phyloP scores from a whole-genome alignment of 1,140 invertebrate species.

The Lepidurus packardi region DNA sequence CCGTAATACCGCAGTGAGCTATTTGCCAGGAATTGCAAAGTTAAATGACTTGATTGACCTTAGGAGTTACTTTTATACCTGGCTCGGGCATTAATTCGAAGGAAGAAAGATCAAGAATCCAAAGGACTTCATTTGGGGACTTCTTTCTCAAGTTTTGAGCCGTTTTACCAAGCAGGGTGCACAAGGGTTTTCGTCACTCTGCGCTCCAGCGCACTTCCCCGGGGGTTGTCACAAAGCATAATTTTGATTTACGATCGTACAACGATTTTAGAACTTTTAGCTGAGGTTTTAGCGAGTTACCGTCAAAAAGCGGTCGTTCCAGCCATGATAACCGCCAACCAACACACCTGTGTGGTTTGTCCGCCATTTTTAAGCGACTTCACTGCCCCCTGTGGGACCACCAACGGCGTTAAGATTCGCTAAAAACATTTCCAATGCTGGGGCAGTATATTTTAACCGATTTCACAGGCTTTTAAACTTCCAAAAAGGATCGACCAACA shows the following conservation, averaged over 20 bases:
- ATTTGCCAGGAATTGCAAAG: background rate
- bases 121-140: background rate
- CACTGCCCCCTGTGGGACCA: background rate
- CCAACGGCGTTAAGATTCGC: background rate
- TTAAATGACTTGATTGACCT: conserved; percentile 4
- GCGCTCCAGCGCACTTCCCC: too few species aligned
- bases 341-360: background rate
- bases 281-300: conserved; percentile 4
- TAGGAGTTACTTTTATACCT: background rate
- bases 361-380: background rate
- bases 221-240: background rate
- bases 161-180: background rate
- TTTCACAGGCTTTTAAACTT: background rate
- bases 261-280: background rate
- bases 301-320: background rate
- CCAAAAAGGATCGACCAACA: background rate
- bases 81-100: background rate
- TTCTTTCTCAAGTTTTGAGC: background rate
- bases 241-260: background rate
- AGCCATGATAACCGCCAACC: background rate
- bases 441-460: background rate
- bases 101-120: background rate
- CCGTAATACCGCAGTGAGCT: background rate
- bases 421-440: background rate
- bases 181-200: background rate